Conservation (phyloP, 1,140 invertebrate genomes). For the Brevipalpus yothersi region DNA sequence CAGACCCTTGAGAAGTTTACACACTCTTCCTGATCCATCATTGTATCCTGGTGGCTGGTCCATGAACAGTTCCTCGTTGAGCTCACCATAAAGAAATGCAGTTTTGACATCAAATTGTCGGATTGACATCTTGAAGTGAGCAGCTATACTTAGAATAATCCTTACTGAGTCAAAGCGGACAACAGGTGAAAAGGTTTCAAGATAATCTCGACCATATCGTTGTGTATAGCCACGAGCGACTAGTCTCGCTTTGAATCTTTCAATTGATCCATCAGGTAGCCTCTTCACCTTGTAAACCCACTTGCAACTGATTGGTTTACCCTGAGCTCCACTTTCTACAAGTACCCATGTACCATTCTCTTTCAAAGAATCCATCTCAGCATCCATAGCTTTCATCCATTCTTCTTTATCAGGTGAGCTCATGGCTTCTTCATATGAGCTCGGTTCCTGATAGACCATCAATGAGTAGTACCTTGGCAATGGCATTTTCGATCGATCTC, state of each 20-base stretch:
- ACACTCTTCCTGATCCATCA: not conserved
- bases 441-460: not conserved
- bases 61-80: constrained; percentile 12
- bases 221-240: constrained; percentile 4
- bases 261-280: constrained; percentile 3
- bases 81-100: constrained; percentile 4
- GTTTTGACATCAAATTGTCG: constrained; percentile 5
- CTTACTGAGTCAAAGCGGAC: not conserved
- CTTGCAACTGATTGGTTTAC: constrained; percentile 1
- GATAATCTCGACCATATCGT: constrained; percentile 4
- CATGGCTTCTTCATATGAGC: not conserved
- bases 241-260: constrained; percentile 3
- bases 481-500: not conserved
- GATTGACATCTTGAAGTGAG: not conserved
- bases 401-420: not conserved
- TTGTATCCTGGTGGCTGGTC: not conserved
- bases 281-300: constrained; percentile 9
- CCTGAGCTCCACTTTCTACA: not conserved
- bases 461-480: not conserved
- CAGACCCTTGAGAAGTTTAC: constrained; percentile 18
- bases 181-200: constrained; percentile 5
- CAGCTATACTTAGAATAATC: not conserved
- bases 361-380: not conserved
- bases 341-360: constrained; percentile 1
- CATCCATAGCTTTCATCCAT: constrained; percentile 5